phyloP scores from a whole-genome alignment of 2,888 invertebrate species.

The Hedychridium roseum region DNA sequence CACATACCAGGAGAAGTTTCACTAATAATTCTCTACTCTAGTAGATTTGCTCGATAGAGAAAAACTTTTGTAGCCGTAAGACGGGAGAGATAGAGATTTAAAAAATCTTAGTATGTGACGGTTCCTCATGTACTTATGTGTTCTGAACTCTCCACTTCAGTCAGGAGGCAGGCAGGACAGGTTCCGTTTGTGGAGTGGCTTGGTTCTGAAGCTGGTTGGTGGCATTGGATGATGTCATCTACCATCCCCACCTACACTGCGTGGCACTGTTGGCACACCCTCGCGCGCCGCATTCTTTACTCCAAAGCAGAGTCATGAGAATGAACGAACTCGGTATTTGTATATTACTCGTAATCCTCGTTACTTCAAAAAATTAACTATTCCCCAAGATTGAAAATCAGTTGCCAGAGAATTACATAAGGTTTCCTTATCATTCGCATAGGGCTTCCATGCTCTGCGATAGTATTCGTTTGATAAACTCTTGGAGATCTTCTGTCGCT shows the following conservation, averaged over 20 bases:
- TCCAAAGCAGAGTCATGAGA: slow-evolving; percentile 65
- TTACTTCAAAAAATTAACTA: slow-evolving; percentile 60
- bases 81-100: slow-evolving; percentile 51
- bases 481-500: slow-evolving; percentile 25
- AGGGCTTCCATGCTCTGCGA: slow-evolving; percentile 13
- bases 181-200: slow-evolving; percentile 63
- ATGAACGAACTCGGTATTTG: slow-evolving; percentile 65
- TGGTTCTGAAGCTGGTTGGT: slow-evolving; percentile 62
- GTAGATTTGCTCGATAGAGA: slow-evolving; percentile 47
- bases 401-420: slow-evolving; percentile 25
- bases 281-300: slow-evolving; percentile 64
- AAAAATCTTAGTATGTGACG: slow-evolving; percentile 59
- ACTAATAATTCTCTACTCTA: slow-evolving; percentile 44
- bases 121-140: slow-evolving; percentile 63
- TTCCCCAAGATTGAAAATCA: slow-evolving; percentile 44
- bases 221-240: slow-evolving; percentile 63
- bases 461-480: slow-evolving; percentile 28
- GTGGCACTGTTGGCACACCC: slow-evolving; percentile 64
- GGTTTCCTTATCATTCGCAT: slow-evolving; percentile 15
- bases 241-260: slow-evolving; percentile 63
- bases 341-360: slow-evolving; percentile 65
- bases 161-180: slow-evolving; percentile 64
- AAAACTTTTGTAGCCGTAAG: slow-evolving; percentile 43
- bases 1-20: slow-evolving; percentile 50
- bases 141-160: slow-evolving; percentile 65